A percentile compares a stretch with the other conserved stretches of the same genome.
Conservation (phyloP, 2,888 invertebrate genomes). For the Phania funesta region DNA sequence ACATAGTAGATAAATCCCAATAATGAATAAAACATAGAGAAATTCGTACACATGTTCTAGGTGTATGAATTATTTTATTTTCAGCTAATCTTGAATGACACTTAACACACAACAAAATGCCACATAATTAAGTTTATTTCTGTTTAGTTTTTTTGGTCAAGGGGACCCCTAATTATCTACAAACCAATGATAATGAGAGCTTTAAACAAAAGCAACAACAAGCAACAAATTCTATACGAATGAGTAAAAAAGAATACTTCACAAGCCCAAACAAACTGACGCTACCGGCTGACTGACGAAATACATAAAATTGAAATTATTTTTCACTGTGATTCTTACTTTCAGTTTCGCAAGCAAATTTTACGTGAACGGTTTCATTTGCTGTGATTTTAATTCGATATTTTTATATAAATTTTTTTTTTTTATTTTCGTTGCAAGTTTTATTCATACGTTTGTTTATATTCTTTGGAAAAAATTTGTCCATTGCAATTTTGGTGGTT, state of each 20-base stretch:
- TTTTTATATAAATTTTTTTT: constrained; percentile 8
- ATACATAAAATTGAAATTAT: constrained; percentile 42
- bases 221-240: constrained; percentile 38
- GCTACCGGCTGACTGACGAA: constrained; percentile 5
- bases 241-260: constrained; percentile 47
- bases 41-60: too few relatives aligned
- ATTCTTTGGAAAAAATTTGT: neutral
- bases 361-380: constrained; percentile 63
- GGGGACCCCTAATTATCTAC: constrained; percentile 49
- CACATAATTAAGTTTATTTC: neutral
- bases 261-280: constrained; percentile 5
- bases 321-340: constrained; percentile 39
- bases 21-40: too few relatives aligned
- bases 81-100: neutral
- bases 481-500: neutral
- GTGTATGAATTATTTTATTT: neutral
- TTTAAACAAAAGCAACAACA: constrained; percentile 16
- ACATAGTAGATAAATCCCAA: too few relatives aligned
- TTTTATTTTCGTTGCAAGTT: neutral
- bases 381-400: constrained; percentile 54
- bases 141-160: neutral
- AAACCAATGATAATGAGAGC: constrained; percentile 42
- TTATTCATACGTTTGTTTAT: constrained; percentile 15
- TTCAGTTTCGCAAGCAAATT: constrained; percentile 63
- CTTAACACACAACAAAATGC: neutral